Evolutionary conservation across 2,797 vertebrate genomes (phyloP).

Genomic region (Hapalemur alaotrensis): DNA sequence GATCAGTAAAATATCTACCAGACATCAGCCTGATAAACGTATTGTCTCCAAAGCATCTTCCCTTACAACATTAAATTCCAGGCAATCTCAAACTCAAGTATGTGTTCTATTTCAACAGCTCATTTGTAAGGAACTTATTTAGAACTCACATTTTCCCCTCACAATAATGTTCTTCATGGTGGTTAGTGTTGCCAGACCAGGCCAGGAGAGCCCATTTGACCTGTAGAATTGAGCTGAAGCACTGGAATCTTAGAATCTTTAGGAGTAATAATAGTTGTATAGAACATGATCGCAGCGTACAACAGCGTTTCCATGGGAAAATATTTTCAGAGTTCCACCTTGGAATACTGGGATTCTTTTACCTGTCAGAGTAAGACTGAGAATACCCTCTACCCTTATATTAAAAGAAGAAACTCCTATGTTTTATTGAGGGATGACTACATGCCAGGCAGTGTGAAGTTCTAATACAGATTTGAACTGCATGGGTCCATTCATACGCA

Average conservation of each 20-base stretch:
- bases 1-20: not conserved
- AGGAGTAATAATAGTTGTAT: not conserved
- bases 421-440: not conserved
- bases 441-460: not conserved
- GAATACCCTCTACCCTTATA: not conserved
- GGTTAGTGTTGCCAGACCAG: not conserved
- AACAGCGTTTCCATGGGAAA: constrained; percentile 36
- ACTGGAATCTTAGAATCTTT: not conserved
- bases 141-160: constrained; percentile 9
- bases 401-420: not conserved
- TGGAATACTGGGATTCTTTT: not conserved
- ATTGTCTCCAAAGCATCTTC: not conserved
- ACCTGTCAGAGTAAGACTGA: not conserved
- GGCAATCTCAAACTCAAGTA: not conserved
- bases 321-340: constrained; percentile 9
- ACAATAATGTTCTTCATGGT: not conserved
- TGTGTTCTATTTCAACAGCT: not conserved
- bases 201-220: not conserved
- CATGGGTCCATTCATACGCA: not conserved
- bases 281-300: not conserved
- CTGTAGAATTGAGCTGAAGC: not conserved
- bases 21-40: not conserved
- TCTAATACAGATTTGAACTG: not conserved
- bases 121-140: not conserved
- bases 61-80: not conserved